Percentiles rank a stretch among this genome's conserved stretches.
phyloP scores from a whole-genome alignment of 2,113 vertebrate species.

The Phaethornis superciliosus region DNA sequence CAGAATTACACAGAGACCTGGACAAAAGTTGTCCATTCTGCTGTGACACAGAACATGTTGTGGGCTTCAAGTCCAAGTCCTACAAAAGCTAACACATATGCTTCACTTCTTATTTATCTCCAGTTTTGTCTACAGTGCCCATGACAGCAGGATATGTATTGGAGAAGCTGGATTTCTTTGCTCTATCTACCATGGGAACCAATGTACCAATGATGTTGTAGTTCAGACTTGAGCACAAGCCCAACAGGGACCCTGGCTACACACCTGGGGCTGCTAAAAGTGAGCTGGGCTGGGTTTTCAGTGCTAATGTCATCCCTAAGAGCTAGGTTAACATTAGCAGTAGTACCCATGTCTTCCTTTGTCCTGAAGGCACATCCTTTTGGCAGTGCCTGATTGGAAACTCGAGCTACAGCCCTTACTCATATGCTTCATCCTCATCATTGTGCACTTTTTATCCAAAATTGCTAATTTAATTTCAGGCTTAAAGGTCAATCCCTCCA shows the following conservation, averaged over 20 bases:
- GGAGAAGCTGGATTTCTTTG: background rate
- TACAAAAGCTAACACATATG: background rate
- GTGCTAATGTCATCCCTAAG: background rate
- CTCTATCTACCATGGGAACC: slow-evolving; percentile 43
- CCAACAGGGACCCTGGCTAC: background rate
- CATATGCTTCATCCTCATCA: background rate
- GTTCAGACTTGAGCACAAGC: background rate
- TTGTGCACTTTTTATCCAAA: background rate
- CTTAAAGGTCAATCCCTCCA: slow-evolving; percentile 14
- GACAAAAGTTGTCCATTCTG: background rate
- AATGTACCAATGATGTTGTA: background rate
- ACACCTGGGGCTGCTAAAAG: background rate
- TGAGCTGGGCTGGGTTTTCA: background rate
- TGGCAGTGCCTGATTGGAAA: background rate
- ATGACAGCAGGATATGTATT: background rate
- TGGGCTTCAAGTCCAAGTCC: background rate
- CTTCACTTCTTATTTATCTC: background rate
- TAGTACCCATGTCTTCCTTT: background rate
- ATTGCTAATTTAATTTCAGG: background rate
- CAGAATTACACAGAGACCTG: background rate
- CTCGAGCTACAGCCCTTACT: background rate
- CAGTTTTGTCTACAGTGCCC: background rate
- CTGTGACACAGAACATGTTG: background rate
- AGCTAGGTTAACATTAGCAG: background rate
- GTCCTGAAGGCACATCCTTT: background rate